Evolutionary conservation across 2,113 vertebrate species (phyloP), one percentile per base, ranked within the genome.

Genomic region (Poicephalus gulielmi): DNA sequence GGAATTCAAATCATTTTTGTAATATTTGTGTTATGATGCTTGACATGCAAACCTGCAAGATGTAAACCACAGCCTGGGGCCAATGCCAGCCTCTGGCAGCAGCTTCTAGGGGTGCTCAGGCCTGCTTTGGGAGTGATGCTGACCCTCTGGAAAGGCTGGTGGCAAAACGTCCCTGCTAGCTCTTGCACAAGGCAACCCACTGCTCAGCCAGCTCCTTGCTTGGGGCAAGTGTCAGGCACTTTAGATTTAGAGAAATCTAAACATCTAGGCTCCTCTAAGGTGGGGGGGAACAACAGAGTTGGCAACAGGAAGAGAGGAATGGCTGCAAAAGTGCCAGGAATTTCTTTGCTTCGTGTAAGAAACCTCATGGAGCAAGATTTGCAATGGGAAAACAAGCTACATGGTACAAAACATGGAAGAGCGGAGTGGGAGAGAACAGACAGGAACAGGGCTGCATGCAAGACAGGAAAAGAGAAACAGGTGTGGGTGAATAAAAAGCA

Each of bases 81-180:
- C 89, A 91, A 50, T 43, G 82, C 95, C 82, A 86, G 63, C 14
- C 83, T 33, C 91, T 50, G 84, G 81, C 78, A 89, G 83, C 4
- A 2, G 64, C 75, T 92, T 28, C 92, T 6, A 1, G 35, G 17
- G 17, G 25, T 69, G 52, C 73, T 70, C 7, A 0, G 0, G 3
- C 52, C 64, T 66, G 75, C 41, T 27, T 43, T n/a, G 59, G 79
- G 39, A 60, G 46, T 31, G 28, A 64, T 63, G 71, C 76, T 71
- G 82, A 59, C 84, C 79, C 82, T 86, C 60, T 63, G 52, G 71
- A 75, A 77, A 53, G 60, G 55, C 71, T 70, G 55, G n/a, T 47
- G 88, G 69, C 70, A 76, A 92, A 90, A 43, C 49, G 55, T 76
- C 63, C 39, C 39, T 30, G 22, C 66, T 47, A n/a, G 39, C 41